phyloP scores from a whole-genome alignment of 2,113 vertebrate species.

The Eulemur macaco region DNA sequence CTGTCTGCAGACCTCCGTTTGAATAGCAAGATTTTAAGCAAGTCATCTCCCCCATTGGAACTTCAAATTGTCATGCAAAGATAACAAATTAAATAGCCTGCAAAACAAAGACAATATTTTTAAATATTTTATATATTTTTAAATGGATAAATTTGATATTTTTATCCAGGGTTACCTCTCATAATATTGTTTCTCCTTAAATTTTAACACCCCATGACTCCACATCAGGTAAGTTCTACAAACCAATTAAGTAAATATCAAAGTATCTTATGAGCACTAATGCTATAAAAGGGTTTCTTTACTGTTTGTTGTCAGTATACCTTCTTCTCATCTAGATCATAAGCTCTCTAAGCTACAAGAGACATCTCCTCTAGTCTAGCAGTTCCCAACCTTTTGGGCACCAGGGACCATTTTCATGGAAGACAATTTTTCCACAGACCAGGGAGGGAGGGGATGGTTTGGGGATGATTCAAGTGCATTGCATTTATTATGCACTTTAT shows the following conservation, averaged over 20 bases:
- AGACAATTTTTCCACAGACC: too few species aligned
- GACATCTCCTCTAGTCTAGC: background rate
- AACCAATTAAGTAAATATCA: conserved; percentile 20
- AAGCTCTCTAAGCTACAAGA: conserved; percentile 27
- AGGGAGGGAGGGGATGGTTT: too few species aligned
- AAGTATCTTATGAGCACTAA: background rate
- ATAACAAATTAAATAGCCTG: background rate
- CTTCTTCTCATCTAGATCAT: background rate
- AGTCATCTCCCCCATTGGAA: background rate
- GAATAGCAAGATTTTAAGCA: background rate
- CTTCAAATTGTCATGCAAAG: conserved; percentile 20
- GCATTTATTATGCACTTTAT: too few species aligned
- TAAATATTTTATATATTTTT: background rate
- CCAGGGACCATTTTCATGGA: too few species aligned
- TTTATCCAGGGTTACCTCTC: background rate
- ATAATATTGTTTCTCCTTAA: conserved; percentile 18
- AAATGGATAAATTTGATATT: background rate
- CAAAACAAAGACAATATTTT: background rate
- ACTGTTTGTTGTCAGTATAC: background rate
- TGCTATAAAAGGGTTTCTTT: background rate
- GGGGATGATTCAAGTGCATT: too few species aligned
- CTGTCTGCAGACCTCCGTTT: background rate
- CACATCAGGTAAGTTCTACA: background rate
- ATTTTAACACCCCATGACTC: background rate
- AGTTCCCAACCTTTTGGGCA: too few species aligned